Percentiles rank a stretch among this genome's conserved stretches.
Conservation (phyloP, 1,140 invertebrate genomes). For the Hycleus cichorii region DNA sequence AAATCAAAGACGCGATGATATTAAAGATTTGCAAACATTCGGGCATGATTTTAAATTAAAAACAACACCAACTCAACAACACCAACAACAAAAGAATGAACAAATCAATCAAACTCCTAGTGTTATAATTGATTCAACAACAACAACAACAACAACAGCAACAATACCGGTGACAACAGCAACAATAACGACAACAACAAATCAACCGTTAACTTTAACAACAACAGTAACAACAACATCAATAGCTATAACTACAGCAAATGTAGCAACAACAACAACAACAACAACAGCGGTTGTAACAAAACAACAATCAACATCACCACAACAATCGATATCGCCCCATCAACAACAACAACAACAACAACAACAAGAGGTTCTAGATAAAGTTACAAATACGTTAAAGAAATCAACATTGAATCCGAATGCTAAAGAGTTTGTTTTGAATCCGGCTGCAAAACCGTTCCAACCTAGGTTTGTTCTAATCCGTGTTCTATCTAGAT, state of each 20-base stretch:
- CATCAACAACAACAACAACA: slow-evolving; percentile 33
- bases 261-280: slow-evolving; percentile 16
- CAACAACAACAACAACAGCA: neutral
- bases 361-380: slow-evolving; percentile 36
- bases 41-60: slow-evolving; percentile 48
- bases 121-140: too few relatives aligned
- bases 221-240: slow-evolving; percentile 7
- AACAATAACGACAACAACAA: slow-evolving; percentile 17
- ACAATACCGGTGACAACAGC: slow-evolving; percentile 6
- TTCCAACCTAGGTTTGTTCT: slow-evolving; percentile 57
- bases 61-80: slow-evolving; percentile 3
- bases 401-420: slow-evolving; percentile 80
- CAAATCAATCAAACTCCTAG: slow-evolving; percentile 1
- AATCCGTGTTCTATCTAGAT: neutral
- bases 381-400: slow-evolving; percentile 55
- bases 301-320: slow-evolving; percentile 26
- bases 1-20: slow-evolving; percentile 35
- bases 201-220: slow-evolving; percentile 19
- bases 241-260: slow-evolving; percentile 14
- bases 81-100: slow-evolving; percentile 5
- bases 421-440: slow-evolving; percentile 77
- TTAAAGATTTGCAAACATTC: slow-evolving; percentile 46
- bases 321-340: slow-evolving; percentile 18
- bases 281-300: slow-evolving; percentile 20
- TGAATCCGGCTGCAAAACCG: slow-evolving; percentile 76